phyloP scores from a whole-genome alignment of 2,888 invertebrate species.

The Sthenelais limicola region DNA sequence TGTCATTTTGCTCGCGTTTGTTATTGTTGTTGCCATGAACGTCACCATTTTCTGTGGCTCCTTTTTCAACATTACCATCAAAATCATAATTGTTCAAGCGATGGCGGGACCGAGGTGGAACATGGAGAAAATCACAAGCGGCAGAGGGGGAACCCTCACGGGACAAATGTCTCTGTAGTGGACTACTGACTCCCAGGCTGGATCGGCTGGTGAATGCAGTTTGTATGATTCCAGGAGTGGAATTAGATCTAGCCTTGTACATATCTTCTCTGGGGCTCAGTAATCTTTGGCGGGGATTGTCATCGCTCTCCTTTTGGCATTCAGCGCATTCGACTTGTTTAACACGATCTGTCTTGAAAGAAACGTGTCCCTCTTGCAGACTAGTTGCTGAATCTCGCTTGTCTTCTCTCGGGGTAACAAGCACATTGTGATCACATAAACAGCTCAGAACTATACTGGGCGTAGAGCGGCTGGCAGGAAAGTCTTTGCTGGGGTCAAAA shows the following conservation, averaged over 20 bases:
- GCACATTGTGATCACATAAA: constrained; percentile 17
- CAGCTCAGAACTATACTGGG: constrained; percentile 16
- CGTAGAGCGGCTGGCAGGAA: constrained; percentile 18
- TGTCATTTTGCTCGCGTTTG: no score
- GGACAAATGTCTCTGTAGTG: neutral
- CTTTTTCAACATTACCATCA: no score
- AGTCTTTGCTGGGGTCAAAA: neutral
- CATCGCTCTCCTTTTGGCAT: constrained; percentile 9
- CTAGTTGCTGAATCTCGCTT: no score
- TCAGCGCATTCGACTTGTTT: neutral
- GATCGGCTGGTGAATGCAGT: neutral
- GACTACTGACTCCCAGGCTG: no score
- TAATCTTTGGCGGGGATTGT: neutral
- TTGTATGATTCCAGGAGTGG: neutral
- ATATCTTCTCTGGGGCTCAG: neutral
- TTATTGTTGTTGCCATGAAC: no score
- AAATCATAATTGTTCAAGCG: no score
- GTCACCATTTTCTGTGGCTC: no score
- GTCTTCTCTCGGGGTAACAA: neutral
- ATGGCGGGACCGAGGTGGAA: no score
- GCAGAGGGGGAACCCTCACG: constrained; percentile 15
- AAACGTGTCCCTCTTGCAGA: no score
- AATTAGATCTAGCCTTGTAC: neutral
- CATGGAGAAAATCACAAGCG: constrained; percentile 24
- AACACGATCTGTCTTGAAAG: neutral